Conservation (phyloP, 2,797 vertebrate species). For the Neomorphus geoffroyi region DNA sequence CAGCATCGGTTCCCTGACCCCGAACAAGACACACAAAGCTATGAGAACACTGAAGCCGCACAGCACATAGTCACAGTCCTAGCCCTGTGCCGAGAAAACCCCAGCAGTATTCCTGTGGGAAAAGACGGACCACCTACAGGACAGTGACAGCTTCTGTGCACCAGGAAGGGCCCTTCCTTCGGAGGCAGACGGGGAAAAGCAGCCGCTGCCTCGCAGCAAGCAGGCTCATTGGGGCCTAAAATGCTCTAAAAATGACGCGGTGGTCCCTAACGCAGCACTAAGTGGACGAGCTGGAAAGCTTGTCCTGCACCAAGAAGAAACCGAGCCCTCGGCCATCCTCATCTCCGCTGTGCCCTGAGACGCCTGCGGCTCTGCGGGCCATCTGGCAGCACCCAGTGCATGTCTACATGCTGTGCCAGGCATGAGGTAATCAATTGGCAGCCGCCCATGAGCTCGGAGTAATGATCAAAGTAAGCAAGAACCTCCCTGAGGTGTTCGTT, state of each 20-base stretch:
- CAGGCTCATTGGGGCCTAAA: neutral
- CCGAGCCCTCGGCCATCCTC: neutral
- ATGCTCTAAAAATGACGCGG: neutral
- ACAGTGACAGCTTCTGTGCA: neutral
- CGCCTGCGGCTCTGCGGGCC: neutral
- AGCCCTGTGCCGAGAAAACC: neutral
- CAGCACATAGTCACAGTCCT: neutral
- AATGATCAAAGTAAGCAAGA: constrained; percentile 27
- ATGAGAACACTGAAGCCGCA: constrained; percentile 28
- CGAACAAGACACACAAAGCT: constrained; percentile 51
- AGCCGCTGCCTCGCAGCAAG: neutral
- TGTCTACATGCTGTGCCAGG: neutral
- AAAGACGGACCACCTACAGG: neutral
- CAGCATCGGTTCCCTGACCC: constrained; percentile 52
- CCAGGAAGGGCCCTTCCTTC: neutral
- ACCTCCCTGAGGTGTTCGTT: constrained; percentile 50
- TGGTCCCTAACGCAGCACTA: neutral
- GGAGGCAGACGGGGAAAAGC: neutral
- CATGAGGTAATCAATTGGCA: constrained; percentile 46
- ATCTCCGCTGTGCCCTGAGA: rapidly evolving
- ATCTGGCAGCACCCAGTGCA: neutral
- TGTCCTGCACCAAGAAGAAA: neutral
- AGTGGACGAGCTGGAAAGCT: neutral
- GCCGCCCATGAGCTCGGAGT: constrained; percentile 19
- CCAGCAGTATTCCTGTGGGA: neutral